Base-by-base conservation (phyloP, 2,797 vertebrate genomes). In the Lagorchestes hirsutus region DNA sequence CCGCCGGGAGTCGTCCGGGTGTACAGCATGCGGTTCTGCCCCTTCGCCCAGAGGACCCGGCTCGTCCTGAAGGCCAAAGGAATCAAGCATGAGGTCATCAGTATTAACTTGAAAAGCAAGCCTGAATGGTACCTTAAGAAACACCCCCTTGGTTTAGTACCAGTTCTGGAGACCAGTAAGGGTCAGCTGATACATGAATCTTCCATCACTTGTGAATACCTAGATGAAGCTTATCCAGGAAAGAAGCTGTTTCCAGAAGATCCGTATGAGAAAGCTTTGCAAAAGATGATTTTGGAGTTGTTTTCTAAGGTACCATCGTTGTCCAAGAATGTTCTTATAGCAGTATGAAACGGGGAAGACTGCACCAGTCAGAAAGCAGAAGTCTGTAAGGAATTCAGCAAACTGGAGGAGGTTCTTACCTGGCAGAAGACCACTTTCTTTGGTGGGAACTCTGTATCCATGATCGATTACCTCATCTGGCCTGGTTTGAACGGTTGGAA, bases 391-490 rank as follows among this genome's bases (percentile, higher is more conserved):
- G n/a, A n/a, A n/a, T n/a, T n/a, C n/a, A n/a, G n/a, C n/a, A n/a
- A n/a, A n/a, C n/a, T n/a, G n/a, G n/a, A n/a, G n/a, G n/a, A 99
- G 99, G 94, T 98, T 92, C 98, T 99, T 31, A 97, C 92, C 90
- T 99, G 99, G 54, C 98, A 98, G 97, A 99, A 99, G 97, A 99
- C 98, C 0, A 95, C 98, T 92, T 99, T 99, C 97, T 99, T 99
- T 28, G 99, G 99, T 9, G 99, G 99, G 18, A 98, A 99, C 95
- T 98, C 98, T 0, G 31, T 99, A 97, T 99, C 99, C 87, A 99
- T 99, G 99, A 98, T 99, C 27, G 99, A 99, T 98, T 99, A 99
- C 98, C 98, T 99, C 99, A 99, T 99, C 90, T 99, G 99, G 99
- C 99, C 0, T 99, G 99, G 99, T 99, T 99, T 98, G 99, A 99